Evolutionary conservation across 2,888 invertebrate species (phyloP), one percentile per base, ranked within the genome.

Genomic region (Nematopogon swammerdamellus): DNA sequence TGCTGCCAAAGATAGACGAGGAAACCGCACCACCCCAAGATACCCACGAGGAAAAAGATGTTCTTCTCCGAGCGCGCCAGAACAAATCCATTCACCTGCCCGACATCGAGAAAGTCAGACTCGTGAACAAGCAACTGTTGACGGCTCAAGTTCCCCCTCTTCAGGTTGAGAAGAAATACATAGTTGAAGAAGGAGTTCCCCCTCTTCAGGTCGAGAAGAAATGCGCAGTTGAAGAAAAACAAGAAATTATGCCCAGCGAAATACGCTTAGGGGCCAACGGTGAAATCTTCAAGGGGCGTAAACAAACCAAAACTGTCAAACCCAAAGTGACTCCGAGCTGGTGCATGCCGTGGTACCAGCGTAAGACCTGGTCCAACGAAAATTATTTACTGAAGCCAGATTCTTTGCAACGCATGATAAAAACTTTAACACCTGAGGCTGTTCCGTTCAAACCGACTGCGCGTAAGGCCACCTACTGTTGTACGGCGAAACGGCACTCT

Each of bases 131-230:
- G 58, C 60, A 61, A n/a, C 57, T 76, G 46, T 59, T 68, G 2
- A 69, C 67, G 17, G 73, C 70, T 2, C 69, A 73, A 62, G 67
- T 75, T 1, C 61, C 67, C 5, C 74, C 76, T 2, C 64, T 72
- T 43, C 61, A 19, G 53, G 25, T 19, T 47, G 36, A 6, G 16
- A 29, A 16, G 46, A 6, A 16, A 18, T 46, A 48, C 11, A 14
- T 8, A 36, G 36, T 36, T 8, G n/a, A n/a, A n/a, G n/a, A n/a
- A n/a, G n/a, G n/a, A n/a, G n/a, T n/a, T n/a, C n/a, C n/a, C n/a
- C n/a, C n/a, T n/a, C n/a, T 25, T 4, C 25, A 25, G 8, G 25
- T 25, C 5, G 25, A 25, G 8, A 25, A 25, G 25, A 25, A 25
- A 25, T 6, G 8, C 8, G 25, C 4, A 25, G 8, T 25, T 25